A percentile compares a stretch with the other conserved stretches of the same genome.
Evolutionary conservation across 2,797 vertebrate genomes (phyloP).

Genomic region (Chromobotia macracanthus): DNA sequence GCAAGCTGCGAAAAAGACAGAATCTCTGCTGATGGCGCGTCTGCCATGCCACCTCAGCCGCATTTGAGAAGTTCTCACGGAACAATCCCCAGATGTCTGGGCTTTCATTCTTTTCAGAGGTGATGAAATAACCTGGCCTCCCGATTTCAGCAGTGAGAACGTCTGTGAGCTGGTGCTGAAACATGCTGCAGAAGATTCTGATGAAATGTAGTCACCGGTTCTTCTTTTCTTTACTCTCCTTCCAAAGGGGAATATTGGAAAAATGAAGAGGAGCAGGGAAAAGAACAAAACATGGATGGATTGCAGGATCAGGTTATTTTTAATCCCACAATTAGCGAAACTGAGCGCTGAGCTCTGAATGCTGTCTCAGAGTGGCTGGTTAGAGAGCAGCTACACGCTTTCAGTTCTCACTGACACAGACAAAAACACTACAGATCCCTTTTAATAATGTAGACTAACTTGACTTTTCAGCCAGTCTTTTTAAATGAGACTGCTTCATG

Average conservation of each 20-base stretch:
- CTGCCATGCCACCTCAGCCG: slow-evolving; percentile 23
- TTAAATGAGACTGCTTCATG: too few species aligned
- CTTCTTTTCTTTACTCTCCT: slow-evolving; percentile 18
- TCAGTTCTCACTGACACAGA: slow-evolving; percentile 23
- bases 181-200: slow-evolving; percentile 14
- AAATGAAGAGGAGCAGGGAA: slow-evolving; percentile 26
- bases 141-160: slow-evolving; percentile 19
- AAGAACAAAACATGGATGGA: slow-evolving; percentile 28
- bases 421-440: neutral
- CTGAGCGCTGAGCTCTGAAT: slow-evolving; percentile 57
- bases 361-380: slow-evolving; percentile 52
- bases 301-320: slow-evolving; percentile 62
- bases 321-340: slow-evolving; percentile 64
- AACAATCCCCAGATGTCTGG: slow-evolving; percentile 46
- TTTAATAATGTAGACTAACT: neutral
- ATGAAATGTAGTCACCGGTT: slow-evolving; percentile 32
- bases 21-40: slow-evolving; percentile 38
- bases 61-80: slow-evolving; percentile 51
- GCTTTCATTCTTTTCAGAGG: slow-evolving; percentile 47
- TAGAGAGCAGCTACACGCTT: slow-evolving; percentile 35
- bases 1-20: slow-evolving; percentile 33
- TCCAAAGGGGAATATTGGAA: slow-evolving; percentile 46
- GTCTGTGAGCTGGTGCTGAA: slow-evolving; percentile 7
- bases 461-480: neutral
- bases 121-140: slow-evolving; percentile 57